Percentiles rank a stretch among this genome's conserved stretches.
Conservation (phyloP, 2,888 invertebrate species). For the Drosophila anomalipes region DNA sequence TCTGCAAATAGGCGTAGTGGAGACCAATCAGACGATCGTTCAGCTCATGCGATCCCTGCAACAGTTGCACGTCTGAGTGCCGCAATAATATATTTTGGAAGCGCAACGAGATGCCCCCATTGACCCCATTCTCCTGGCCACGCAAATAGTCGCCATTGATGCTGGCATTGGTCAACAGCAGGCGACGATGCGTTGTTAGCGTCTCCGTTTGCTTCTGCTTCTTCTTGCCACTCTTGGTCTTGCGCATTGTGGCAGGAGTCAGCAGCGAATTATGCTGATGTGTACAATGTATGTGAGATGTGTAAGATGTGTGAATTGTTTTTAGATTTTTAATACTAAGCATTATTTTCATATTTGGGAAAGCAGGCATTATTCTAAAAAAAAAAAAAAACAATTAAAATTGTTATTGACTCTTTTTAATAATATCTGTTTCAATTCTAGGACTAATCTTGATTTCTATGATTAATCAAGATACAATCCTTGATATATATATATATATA, state of each 20-base stretch:
- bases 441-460: neutral
- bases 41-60: slow-evolving; percentile 32
- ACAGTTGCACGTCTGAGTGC: slow-evolving; percentile 48
- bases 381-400: neutral
- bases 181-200: neutral
- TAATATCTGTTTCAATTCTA: neutral
- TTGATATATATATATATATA: neutral
- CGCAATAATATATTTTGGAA: slow-evolving; percentile 43
- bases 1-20: slow-evolving; percentile 52
- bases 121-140: neutral
- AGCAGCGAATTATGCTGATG: neutral
- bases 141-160: neutral
- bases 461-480: neutral
- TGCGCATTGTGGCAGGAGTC: neutral
- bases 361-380: no score
- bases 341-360: neutral
- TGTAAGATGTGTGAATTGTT: neutral
- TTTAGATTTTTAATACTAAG: neutral
- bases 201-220: neutral
- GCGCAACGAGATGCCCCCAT: slow-evolving; percentile 30
- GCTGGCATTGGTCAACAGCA: neutral
- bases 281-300: neutral
- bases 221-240: neutral
- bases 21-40: slow-evolving; percentile 58
- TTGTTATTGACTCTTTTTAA: neutral